phyloP scores from a whole-genome alignment of 2,888 invertebrate genomes.

The Drosophila recens region DNA sequence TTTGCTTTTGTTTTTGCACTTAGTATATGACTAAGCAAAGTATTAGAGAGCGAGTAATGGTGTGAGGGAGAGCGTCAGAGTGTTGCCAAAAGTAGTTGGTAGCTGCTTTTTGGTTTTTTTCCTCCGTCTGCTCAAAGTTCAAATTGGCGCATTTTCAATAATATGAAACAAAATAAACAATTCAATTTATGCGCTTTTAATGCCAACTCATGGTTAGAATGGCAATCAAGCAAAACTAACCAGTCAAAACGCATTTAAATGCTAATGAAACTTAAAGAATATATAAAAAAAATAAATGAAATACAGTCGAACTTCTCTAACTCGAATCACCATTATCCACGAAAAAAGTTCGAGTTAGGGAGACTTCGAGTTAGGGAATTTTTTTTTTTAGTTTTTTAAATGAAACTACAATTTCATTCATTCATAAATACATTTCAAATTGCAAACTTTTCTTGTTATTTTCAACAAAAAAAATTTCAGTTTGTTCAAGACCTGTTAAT shows the following conservation, averaged over 20 bases:
- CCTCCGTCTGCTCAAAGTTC: slow-evolving; percentile 68
- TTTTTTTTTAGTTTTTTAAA: too few species aligned
- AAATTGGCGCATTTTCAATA: slow-evolving; percentile 32
- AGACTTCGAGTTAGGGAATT: too few species aligned
- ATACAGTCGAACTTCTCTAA: too few species aligned
- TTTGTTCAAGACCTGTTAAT: too few species aligned
- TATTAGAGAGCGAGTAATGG: background rate
- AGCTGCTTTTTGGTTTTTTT: slow-evolving; percentile 30
- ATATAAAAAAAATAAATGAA: slow-evolving; percentile 14
- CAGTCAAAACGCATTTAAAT: slow-evolving; percentile 57
- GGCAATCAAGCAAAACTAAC: slow-evolving; percentile 27
- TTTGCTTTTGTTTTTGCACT: slow-evolving; percentile 38
- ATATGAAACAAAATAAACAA: slow-evolving; percentile 28
- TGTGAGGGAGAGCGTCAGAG: background rate
- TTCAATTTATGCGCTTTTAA: slow-evolving; percentile 47
- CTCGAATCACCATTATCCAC: too few species aligned
- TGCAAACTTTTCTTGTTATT: too few species aligned
- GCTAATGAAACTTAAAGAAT: slow-evolving; percentile 52
- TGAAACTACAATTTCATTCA: too few species aligned
- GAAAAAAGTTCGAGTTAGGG: too few species aligned
- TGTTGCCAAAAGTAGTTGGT: slow-evolving; percentile 48
- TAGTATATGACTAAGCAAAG: slow-evolving; percentile 66
- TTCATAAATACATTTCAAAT: too few species aligned
- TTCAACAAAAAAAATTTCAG: too few species aligned
- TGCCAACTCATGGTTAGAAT: slow-evolving; percentile 65